A percentile compares a stretch with the other conserved stretches of the same genome.
These are phyloP conservation scores for Conopomorpha cramerella DNA, from an alignment of 1,140 invertebrate genomes.

Conservation along the genomic window DNA sequence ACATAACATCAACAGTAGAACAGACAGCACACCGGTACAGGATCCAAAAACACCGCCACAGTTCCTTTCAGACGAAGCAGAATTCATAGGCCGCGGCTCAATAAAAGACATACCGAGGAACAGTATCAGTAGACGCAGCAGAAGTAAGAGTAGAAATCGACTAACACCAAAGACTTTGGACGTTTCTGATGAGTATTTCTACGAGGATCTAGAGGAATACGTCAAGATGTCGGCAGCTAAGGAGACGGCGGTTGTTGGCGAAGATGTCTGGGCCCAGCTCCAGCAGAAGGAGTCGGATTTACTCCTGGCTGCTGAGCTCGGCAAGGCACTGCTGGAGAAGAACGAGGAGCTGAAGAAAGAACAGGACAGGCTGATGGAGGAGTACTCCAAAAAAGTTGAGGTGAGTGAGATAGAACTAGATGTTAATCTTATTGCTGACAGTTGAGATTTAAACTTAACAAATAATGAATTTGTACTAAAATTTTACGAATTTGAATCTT, in stretches of 20 bases:
- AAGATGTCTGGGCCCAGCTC: conserved; percentile 81
- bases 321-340: conserved; percentile 91
- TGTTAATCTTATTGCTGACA: no score
- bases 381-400: conserved; percentile 92
- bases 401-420: conserved; percentile 66
- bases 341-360: conserved; percentile 90
- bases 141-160: conserved; percentile 29
- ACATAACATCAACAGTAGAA: no score
- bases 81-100: conserved; percentile 37
- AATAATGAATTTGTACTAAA: no score
- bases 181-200: conserved; percentile 55
- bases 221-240: conserved; percentile 55
- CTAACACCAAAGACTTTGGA: conserved; percentile 23
- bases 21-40: conserved; percentile 12
- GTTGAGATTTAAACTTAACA: no score
- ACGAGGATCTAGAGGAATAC: conserved; percentile 63
- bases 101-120: conserved; percentile 14
- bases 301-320: conserved; percentile 90
- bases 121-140: conserved; percentile 24
- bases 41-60: conserved; percentile 21
- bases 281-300: conserved; percentile 93
- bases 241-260: conserved; percentile 50
- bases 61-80: conserved; percentile 35
- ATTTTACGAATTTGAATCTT: no score
- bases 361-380: conserved; percentile 83